Percentiles rank a stretch among this genome's conserved stretches.
These are phyloP conservation scores for Mantis religiosa DNA, from an alignment of 2,888 invertebrate genomes.

Conservation along the genomic window DNA sequence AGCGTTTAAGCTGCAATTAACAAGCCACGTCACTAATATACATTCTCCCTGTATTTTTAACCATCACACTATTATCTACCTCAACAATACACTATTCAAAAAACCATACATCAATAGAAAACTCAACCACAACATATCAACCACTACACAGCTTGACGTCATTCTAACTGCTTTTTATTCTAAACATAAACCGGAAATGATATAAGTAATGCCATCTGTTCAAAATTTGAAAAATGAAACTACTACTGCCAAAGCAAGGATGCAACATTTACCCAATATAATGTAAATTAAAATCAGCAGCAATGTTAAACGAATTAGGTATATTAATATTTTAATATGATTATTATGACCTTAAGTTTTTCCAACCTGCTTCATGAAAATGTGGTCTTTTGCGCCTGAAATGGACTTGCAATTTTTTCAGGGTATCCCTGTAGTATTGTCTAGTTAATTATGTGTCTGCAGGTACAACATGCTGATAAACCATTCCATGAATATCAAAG, in stretches of 20 bases:
- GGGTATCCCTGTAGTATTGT: too few relatives aligned
- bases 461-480: too few relatives aligned
- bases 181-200: neutral
- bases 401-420: too few relatives aligned
- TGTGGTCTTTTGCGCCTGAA: too few relatives aligned
- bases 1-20: neutral
- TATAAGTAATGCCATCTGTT: neutral
- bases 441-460: too few relatives aligned
- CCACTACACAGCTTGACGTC: slow-evolving; percentile 8
- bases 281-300: neutral
- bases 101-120: neutral
- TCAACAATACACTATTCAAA: neutral
- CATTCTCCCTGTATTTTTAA: neutral
- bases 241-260: neutral
- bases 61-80: neutral
- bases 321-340: too few relatives aligned
- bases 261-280: neutral
- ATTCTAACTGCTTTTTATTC: slow-evolving; percentile 2
- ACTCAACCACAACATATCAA: slow-evolving; percentile 2
- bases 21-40: neutral
- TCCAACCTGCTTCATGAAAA: too few relatives aligned
- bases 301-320: too few relatives aligned
- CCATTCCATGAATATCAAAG: too few relatives aligned
- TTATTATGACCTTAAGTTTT: too few relatives aligned
- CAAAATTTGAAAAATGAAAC: neutral